Conservation (phyloP, 2,888 invertebrate species). For the Heliconius ethilla region DNA sequence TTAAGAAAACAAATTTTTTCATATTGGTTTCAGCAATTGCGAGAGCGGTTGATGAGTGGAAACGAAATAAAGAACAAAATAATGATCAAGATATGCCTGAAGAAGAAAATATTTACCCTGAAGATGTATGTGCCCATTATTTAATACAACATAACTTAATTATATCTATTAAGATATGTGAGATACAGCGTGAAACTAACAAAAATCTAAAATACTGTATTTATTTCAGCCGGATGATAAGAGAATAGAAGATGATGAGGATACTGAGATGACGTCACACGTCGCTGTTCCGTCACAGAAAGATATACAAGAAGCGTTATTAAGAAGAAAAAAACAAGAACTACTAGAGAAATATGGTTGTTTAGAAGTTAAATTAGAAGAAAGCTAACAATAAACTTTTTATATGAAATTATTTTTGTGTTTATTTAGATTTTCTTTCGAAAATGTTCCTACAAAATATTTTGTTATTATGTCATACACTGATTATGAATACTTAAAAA, state of each 20-base stretch:
- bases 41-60: constrained; percentile 87
- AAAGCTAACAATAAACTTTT: constrained; percentile 56
- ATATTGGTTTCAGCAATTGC: constrained; percentile 63
- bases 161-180: not conserved
- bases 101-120: constrained; percentile 87
- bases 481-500: not conserved
- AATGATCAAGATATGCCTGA: constrained; percentile 84
- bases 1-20: not conserved
- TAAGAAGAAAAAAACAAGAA: constrained; percentile 95
- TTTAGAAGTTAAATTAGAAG: constrained; percentile 72
- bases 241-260: constrained; percentile 64
- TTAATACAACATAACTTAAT: not conserved
- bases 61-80: constrained; percentile 80
- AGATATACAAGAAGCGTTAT: constrained; percentile 95
- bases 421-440: not conserved
- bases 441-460: not conserved
- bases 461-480: not conserved
- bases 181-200: not conserved
- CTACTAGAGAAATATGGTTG: constrained; percentile 91
- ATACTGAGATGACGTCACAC: constrained; percentile 76
- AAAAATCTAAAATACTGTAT: not conserved
- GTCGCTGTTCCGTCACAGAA: constrained; percentile 97
- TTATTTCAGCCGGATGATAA: constrained; percentile 70
- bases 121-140: constrained; percentile 66
- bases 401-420: not conserved